Evolutionary conservation across 2,888 invertebrate genomes (phyloP), one percentile per base, ranked within the genome.

Genomic region (Zaprionus bogoriensis): DNA sequence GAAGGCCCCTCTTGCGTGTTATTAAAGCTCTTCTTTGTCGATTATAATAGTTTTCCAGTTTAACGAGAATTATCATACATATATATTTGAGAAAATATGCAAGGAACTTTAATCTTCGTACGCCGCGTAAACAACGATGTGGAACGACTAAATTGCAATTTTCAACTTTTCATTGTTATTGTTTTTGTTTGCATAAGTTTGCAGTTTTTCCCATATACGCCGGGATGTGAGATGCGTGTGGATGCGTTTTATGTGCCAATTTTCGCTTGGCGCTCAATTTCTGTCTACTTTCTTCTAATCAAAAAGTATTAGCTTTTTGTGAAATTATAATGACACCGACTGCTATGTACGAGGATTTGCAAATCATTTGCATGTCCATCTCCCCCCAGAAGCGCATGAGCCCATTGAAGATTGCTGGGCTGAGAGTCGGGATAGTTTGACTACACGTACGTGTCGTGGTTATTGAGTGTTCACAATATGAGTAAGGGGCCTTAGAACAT

Each of bases 281-380:
- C 6, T 17, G 7, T 48, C 28, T 17, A 30, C 41, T 41, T 12
- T 1, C 7, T 12, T 22, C 27, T 53, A 41, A 46, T 46, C 45
- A 45, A 39, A 41, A 52, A 27, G 30, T 12, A 54, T 63, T 46
- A 17, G 22, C n/a, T 41, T 36, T 36, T 36, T 36, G 17, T 19
- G 23, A 36, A 54, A 54, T 54, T 41, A 23, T 41, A 53, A 62
- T 22, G 39, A 14, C n/a, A 10, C 5, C 44, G 3, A n/a, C 2
- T n/a, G n/a, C n/a, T n/a, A n/a, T n/a, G 32, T 36, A 17, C 3
- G 12, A 14, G 32, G 9, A 36, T 36, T 36, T 36, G 32, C 32
- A 36, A 17, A 36, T 36, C 9, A 36, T 17, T 36, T 36, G 32
- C 32, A 36, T 17, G 17, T 17, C 2, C 32, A 36, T 7, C 7